phyloP scores from a whole-genome alignment of 2,888 invertebrate species.

The Spodoptera exigua region DNA sequence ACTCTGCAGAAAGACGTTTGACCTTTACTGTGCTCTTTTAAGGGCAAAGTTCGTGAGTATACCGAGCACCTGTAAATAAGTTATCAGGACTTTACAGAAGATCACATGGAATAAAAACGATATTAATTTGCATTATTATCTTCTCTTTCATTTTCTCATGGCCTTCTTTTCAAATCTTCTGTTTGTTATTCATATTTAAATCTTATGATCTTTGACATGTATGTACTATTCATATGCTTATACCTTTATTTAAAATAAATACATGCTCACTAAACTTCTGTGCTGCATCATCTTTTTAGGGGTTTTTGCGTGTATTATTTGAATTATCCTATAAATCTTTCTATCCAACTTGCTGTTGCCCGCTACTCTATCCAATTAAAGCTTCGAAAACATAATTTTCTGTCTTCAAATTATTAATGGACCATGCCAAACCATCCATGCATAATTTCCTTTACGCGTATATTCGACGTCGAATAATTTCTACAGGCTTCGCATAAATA shows the following conservation, averaged over 20 bases:
- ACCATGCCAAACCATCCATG: not conserved
- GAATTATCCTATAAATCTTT: not conserved
- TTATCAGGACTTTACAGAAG: constrained; percentile 23
- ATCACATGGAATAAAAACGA: constrained; percentile 9
- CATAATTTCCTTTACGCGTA: constrained; percentile 12
- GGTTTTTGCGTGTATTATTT: not conserved
- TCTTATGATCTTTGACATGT: too few species aligned
- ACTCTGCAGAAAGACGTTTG: constrained; percentile 36
- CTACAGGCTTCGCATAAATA: constrained; percentile 22
- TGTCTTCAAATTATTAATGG: constrained; percentile 14
- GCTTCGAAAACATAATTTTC: too few species aligned
- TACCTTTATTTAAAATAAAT: too few species aligned
- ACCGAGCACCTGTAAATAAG: constrained; percentile 33
- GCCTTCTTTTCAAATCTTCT: too few species aligned
- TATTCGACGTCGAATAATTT: constrained; percentile 22
- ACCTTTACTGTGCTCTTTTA: constrained; percentile 52
- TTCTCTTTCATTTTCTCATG: too few species aligned
- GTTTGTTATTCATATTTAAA: too few species aligned
- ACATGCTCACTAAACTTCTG: too few species aligned
- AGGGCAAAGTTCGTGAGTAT: constrained; percentile 47
- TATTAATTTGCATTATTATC: too few species aligned
- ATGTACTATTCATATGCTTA: too few species aligned
- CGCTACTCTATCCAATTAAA: not conserved
- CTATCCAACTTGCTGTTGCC: too few species aligned
- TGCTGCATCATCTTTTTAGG: too few species aligned